phyloP scores from a whole-genome alignment of 2,888 invertebrate species.

The Aspidiotus rigidus region DNA sequence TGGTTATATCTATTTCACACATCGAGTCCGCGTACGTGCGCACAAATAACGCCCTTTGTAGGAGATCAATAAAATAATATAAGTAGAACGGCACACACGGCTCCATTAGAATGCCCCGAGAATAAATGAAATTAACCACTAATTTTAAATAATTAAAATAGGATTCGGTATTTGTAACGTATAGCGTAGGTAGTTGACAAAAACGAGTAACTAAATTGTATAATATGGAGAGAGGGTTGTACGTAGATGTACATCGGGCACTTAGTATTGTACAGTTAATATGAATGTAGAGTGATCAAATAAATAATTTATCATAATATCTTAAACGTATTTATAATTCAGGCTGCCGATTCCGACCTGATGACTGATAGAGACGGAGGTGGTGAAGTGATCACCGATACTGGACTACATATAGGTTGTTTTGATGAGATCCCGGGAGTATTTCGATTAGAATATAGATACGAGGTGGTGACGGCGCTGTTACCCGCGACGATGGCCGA shows the following conservation, averaged over 20 bases:
- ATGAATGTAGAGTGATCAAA: background rate
- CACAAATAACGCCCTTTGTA: background rate
- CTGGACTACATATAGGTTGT: conserved; percentile 39
- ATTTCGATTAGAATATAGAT: conserved; percentile 18
- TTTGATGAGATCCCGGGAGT: conserved; percentile 29
- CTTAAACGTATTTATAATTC: background rate
- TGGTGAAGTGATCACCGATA: conserved; percentile 41
- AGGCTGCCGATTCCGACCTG: conserved; percentile 35
- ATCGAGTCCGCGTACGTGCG: too few species aligned
- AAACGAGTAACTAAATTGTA: background rate
- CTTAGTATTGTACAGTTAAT: background rate
- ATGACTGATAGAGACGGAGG: conserved; percentile 35
- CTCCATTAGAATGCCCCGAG: too few species aligned
- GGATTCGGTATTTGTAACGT: background rate
- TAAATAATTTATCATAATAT: background rate
- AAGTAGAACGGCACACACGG: too few species aligned
- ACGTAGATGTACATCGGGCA: too few species aligned
- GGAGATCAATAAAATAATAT: conserved; percentile 1
- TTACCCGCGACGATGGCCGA: background rate
- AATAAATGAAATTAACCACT: too few species aligned
- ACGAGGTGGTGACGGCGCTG: conserved; percentile 12
- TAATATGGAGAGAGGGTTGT: background rate
- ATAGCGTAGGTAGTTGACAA: background rate
- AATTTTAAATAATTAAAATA: background rate
- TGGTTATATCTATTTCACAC: too few species aligned